Conservation (phyloP, 2,797 vertebrate genomes). For the Tympanoctomys barrerae region DNA sequence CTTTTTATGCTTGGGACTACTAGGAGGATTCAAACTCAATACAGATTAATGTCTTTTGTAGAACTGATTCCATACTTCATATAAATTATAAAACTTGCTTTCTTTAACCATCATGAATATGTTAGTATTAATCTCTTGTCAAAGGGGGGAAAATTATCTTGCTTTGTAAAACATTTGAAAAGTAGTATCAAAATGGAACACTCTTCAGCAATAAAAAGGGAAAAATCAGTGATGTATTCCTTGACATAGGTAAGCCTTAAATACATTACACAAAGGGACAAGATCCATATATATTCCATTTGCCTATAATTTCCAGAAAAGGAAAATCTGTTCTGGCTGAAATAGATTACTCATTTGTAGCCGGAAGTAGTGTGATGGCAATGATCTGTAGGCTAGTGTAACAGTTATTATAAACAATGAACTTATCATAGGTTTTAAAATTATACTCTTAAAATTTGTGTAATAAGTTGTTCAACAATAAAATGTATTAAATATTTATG, state of each 20-base stretch:
- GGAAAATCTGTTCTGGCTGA: neutral
- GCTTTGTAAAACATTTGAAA: slow-evolving; percentile 11
- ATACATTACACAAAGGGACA: neutral
- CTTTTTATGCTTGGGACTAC: neutral
- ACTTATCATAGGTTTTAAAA: neutral
- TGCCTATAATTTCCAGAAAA: neutral
- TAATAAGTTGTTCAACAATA: neutral
- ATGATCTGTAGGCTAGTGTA: neutral
- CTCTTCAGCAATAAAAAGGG: neutral
- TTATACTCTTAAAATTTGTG: too few species aligned
- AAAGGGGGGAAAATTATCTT: neutral
- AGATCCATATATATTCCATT: neutral
- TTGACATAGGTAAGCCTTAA: neutral
- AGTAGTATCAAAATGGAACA: neutral
- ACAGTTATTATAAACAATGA: neutral
- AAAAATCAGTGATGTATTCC: neutral
- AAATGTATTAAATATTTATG: neutral
- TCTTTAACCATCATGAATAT: neutral
- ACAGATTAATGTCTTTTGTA: neutral
- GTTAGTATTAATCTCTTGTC: neutral
- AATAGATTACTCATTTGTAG: neutral
- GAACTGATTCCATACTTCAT: neutral
- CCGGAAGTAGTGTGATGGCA: neutral
- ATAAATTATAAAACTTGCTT: neutral
- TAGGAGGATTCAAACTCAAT: neutral